A percentile compares a stretch with the other conserved stretches of the same genome.
These are phyloP conservation scores for Sarcophaga rosellei DNA, from an alignment of 2,888 invertebrate species.

Conservation along the genomic window DNA sequence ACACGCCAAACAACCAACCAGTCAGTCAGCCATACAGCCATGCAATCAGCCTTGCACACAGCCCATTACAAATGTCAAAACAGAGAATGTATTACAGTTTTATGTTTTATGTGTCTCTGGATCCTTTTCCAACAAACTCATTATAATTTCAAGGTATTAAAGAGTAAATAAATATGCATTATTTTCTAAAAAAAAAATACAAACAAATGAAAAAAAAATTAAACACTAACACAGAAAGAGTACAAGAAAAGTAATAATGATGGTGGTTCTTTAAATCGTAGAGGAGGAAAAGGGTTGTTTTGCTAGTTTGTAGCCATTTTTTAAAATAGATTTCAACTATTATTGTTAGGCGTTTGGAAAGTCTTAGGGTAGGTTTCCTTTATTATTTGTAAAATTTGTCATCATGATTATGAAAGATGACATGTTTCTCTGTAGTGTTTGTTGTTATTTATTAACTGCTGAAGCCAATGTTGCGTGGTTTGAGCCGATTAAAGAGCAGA, in stretches of 20 bases:
- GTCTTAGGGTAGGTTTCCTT: slow-evolving; percentile 46
- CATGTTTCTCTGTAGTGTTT: slow-evolving; percentile 48
- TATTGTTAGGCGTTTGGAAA: background rate
- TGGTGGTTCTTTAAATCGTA: slow-evolving; percentile 44
- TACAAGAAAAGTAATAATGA: slow-evolving; percentile 35
- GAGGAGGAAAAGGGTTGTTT: slow-evolving; percentile 75
- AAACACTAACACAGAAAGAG: no score
- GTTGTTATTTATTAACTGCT: slow-evolving; percentile 66
- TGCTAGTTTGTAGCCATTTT: slow-evolving; percentile 77
- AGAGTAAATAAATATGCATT: slow-evolving; percentile 45
- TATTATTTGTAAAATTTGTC: slow-evolving; percentile 29
- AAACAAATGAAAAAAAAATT: background rate
- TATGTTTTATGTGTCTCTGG: slow-evolving; percentile 16
- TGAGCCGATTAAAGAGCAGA: slow-evolving; percentile 70
- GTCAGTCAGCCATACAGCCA: background rate
- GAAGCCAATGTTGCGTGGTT: slow-evolving; percentile 69
- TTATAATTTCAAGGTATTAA: slow-evolving; percentile 67
- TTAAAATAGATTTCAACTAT: background rate
- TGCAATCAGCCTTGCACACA: background rate
- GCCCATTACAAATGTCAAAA: slow-evolving; percentile 65
- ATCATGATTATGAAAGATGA: slow-evolving; percentile 54
- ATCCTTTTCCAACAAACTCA: slow-evolving; percentile 45
- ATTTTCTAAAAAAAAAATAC: slow-evolving; percentile 30
- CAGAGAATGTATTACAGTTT: slow-evolving; percentile 31
- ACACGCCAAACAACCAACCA: slow-evolving; percentile 27